These are phyloP conservation scores for Arctocebus calabarensis DNA, from an alignment of 2,797 vertebrate species.

Conservation along the genomic window DNA sequence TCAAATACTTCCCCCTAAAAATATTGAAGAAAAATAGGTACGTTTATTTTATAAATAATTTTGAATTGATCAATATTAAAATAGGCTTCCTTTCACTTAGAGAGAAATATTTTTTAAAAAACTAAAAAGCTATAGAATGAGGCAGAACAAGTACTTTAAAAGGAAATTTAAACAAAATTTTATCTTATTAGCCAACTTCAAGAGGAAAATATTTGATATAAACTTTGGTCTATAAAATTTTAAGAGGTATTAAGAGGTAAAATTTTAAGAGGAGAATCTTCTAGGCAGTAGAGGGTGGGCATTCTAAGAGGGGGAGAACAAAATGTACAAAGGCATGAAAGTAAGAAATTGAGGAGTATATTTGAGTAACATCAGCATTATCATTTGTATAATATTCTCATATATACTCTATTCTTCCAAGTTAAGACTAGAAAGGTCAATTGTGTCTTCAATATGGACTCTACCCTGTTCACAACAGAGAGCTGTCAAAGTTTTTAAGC, in stretches of 20 bases:
- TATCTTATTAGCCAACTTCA: conserved; percentile 21
- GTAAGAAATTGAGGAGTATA: not conserved
- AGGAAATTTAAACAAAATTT: conserved; percentile 37
- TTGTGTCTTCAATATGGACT: not conserved
- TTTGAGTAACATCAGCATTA: not conserved
- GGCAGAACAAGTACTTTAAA: not conserved
- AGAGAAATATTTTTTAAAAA: not conserved
- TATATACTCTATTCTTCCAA: not conserved
- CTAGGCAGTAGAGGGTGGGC: not conserved
- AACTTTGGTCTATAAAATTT: conserved; percentile 18
- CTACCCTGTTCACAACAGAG: not conserved
- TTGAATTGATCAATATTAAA: conserved; percentile 39
- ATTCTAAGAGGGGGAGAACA: not conserved
- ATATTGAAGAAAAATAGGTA: not conserved
- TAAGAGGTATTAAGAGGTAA: not conserved
- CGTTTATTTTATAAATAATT: conserved; percentile 48
- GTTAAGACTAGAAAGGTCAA: not conserved
- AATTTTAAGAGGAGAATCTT: not conserved
- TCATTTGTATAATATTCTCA: not conserved
- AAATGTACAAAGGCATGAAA: not conserved
- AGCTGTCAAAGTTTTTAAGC: not conserved
- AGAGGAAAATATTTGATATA: conserved; percentile 25
- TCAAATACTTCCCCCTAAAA: not conserved
- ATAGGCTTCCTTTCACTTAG: conserved; percentile 19
- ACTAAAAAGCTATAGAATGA: conserved; percentile 4